A percentile compares a stretch with the other conserved stretches of the same genome.
These are phyloP conservation scores for Tokudaia muenninki DNA, from an alignment of 2,797 vertebrate species.

Conservation along the genomic window DNA sequence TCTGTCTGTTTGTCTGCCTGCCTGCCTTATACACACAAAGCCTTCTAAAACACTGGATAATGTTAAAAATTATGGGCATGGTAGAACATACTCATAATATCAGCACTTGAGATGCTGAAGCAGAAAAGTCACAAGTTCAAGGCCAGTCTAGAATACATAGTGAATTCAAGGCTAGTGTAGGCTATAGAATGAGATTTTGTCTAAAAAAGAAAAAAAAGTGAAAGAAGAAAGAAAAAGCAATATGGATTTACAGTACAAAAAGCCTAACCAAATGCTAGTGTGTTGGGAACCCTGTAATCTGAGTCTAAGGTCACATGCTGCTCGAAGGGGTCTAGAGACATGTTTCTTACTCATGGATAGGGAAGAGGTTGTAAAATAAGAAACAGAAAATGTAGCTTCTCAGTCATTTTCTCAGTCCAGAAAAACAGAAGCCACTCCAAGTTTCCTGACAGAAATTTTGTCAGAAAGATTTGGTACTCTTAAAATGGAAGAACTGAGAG, in stretches of 20 bases:
- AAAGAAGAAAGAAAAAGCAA: slow-evolving; percentile 33
- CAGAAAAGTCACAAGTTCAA: not conserved
- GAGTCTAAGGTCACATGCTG: not conserved
- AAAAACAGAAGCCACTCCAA: slow-evolving; percentile 1
- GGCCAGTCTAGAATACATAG: not conserved
- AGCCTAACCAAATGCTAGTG: not conserved
- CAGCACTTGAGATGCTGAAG: not conserved
- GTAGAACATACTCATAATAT: not conserved
- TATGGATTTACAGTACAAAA: not conserved
- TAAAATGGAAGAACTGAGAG: slow-evolving; percentile 11
- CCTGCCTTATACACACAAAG: not conserved
- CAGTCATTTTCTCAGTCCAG: not conserved
- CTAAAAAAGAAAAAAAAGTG: no score
- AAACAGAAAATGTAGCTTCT: not conserved
- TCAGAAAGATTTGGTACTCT: not conserved
- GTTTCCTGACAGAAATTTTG: not conserved
- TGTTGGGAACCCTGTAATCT: not conserved
- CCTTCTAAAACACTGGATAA: not conserved
- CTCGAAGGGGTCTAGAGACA: not conserved
- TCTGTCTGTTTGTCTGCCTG: not conserved
- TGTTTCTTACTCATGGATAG: not conserved
- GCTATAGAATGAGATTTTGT: not conserved
- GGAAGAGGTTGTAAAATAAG: not conserved
- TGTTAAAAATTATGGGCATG: not conserved
- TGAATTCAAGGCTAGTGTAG: not conserved